Conservation (phyloP, 2,113 vertebrate species). For the Dipodomys merriami region DNA sequence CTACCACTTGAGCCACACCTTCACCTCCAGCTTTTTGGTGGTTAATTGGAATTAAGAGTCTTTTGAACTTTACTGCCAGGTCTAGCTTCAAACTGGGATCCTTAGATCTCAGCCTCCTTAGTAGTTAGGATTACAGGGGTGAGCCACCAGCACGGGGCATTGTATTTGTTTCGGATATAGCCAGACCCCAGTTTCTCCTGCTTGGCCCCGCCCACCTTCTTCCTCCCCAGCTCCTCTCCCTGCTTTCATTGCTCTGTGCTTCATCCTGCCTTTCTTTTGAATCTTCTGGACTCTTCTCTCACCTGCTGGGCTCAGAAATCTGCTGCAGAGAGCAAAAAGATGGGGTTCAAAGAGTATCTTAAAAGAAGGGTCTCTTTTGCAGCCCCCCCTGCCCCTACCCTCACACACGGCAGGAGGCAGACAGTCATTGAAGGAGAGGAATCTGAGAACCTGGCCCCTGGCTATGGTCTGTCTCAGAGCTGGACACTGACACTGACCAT, state of each 20-base stretch:
- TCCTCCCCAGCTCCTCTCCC: not conserved
- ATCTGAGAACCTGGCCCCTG: conserved; percentile 60
- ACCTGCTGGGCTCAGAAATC: not conserved
- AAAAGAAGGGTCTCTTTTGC: not conserved
- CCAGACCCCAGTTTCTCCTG: not conserved
- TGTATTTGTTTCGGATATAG: not conserved
- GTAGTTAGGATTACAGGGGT: too few species aligned
- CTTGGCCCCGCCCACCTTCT: not conserved
- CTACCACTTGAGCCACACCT: too few species aligned
- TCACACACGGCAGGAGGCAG: too few species aligned
- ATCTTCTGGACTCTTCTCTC: not conserved
- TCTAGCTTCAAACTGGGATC: too few species aligned
- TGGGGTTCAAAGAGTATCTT: conserved; percentile 7
- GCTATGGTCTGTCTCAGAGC: conserved; percentile 50
- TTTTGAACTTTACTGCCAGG: too few species aligned
- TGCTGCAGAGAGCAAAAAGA: not conserved
- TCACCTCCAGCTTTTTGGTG: too few species aligned
- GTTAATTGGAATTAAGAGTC: too few species aligned
- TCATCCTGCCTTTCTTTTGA: not conserved
- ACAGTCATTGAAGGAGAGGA: not conserved
- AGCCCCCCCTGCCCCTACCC: too few species aligned
- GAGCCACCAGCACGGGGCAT: too few species aligned
- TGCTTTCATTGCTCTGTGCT: not conserved
- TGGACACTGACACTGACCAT: conserved; percentile 76
- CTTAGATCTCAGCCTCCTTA: too few species aligned